These are phyloP conservation scores for Nineta flava DNA, from an alignment of 2,888 invertebrate species.

Conservation along the genomic window DNA sequence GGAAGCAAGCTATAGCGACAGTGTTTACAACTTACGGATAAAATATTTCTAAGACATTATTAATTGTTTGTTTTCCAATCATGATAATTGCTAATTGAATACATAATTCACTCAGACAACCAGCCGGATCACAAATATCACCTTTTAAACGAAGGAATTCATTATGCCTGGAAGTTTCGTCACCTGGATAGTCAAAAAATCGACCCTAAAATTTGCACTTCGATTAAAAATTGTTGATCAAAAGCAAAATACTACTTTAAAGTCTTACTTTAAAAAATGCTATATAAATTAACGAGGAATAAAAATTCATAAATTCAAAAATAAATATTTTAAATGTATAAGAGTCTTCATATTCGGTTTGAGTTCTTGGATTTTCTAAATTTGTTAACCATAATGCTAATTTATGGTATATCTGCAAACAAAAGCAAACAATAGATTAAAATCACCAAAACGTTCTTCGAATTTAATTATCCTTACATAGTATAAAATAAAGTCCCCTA, in stretches of 20 bases:
- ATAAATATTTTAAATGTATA: slow-evolving; percentile 96
- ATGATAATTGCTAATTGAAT: slow-evolving; percentile 86
- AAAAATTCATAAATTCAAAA: slow-evolving; percentile 97
- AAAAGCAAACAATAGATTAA: slow-evolving; percentile 6
- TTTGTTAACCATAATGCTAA: slow-evolving; percentile 76
- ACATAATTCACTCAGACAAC: slow-evolving; percentile 81
- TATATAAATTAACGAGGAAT: slow-evolving; percentile 95
- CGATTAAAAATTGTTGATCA: not conserved
- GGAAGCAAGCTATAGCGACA: not conserved
- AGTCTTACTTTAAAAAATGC: slow-evolving; percentile 92
- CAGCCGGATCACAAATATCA: slow-evolving; percentile 83
- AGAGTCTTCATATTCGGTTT: slow-evolving; percentile 93
- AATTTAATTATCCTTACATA: too few relatives aligned
- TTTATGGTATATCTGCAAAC: slow-evolving; percentile 59
- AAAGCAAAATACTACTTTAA: not conserved
- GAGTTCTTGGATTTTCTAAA: slow-evolving; percentile 84
- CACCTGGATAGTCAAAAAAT: slow-evolving; percentile 79
- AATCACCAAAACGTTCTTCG: not conserved
- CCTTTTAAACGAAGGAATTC: slow-evolving; percentile 61
- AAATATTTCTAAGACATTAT: slow-evolving; percentile 80
- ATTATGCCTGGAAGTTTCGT: slow-evolving; percentile 53
- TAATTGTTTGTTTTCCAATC: slow-evolving; percentile 89
- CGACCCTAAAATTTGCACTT: slow-evolving; percentile 55
- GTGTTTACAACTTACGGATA: slow-evolving; percentile 55
- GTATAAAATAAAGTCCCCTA: too few relatives aligned